phyloP scores from a whole-genome alignment of 64 coral and sea anemone genomes.

The Actinia equina region DNA sequence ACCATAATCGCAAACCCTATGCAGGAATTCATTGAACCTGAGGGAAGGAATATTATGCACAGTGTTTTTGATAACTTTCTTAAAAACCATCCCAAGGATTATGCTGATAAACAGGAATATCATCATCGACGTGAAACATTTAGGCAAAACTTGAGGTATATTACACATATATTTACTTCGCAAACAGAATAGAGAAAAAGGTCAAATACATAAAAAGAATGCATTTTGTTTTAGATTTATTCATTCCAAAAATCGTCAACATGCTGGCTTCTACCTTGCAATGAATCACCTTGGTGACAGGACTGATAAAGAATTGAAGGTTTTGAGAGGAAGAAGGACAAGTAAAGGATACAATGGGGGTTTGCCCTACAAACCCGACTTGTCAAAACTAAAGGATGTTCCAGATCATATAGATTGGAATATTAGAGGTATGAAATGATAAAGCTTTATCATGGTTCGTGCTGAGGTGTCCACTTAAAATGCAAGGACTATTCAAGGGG shows the following conservation, averaged over 20 bases:
- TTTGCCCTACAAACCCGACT: constrained; percentile 69
- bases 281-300: constrained; percentile 87
- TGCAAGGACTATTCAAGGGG: no score
- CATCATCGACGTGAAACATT: constrained; percentile 62
- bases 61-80: constrained; percentile 78
- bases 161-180: no score
- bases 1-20: constrained; percentile 77
- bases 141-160: constrained; percentile 87
- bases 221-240: constrained; percentile 63
- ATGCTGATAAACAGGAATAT: constrained; percentile 60
- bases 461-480: no score
- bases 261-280: constrained; percentile 72
- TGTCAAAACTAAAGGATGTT: constrained; percentile 70
- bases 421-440: constrained; percentile 46
- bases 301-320: constrained; percentile 62
- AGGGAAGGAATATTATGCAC: constrained; percentile 53
- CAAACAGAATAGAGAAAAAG: not conserved
- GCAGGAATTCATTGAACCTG: constrained; percentile 84
- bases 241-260: constrained; percentile 95
- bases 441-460: not conserved
- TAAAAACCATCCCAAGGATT: constrained; percentile 62
- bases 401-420: constrained; percentile 82
- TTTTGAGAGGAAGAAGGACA: constrained; percentile 73
- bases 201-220: no score
- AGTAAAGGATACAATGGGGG: constrained; percentile 81